phyloP scores from a whole-genome alignment of 92 coral and sea anemone genomes.

The Phenganax subtilis region DNA sequence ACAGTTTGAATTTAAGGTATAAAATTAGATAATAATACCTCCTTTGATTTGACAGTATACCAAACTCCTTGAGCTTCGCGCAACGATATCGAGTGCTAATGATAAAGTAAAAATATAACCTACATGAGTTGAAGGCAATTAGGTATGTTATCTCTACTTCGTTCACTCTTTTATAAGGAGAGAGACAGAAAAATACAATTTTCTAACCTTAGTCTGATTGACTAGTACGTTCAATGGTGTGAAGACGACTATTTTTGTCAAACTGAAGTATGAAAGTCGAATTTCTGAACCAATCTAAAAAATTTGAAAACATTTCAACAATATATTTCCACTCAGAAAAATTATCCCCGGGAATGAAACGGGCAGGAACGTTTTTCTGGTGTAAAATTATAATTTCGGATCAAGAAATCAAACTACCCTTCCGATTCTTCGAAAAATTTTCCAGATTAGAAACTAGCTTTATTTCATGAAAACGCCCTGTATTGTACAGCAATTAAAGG shows the following conservation, averaged over 20 bases:
- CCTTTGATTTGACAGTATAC: slow-evolving; percentile 77
- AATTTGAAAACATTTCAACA: background rate
- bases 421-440: too few species aligned
- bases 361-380: too few species aligned
- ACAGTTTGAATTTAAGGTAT: background rate
- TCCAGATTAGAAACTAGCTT: too few species aligned
- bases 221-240: slow-evolving; percentile 78
- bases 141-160: background rate
- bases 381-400: too few species aligned
- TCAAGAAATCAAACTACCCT: too few species aligned
- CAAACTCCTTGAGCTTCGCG: slow-evolving; percentile 66
- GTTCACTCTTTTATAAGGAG: background rate
- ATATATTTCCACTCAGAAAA: too few species aligned
- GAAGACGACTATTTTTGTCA: slow-evolving; percentile 89
- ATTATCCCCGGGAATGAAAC: too few species aligned
- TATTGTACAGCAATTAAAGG: background rate
- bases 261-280: slow-evolving; percentile 84
- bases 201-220: slow-evolving; percentile 76
- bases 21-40: slow-evolving; percentile 45
- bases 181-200: background rate
- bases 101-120: background rate
- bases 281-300: slow-evolving; percentile 86
- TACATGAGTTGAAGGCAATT: background rate
- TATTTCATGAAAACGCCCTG: too few species aligned
- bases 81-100: slow-evolving; percentile 61